Evolutionary conservation across 2,888 invertebrate species (phyloP).

Genomic region (Nesidiocoris tenuis): DNA sequence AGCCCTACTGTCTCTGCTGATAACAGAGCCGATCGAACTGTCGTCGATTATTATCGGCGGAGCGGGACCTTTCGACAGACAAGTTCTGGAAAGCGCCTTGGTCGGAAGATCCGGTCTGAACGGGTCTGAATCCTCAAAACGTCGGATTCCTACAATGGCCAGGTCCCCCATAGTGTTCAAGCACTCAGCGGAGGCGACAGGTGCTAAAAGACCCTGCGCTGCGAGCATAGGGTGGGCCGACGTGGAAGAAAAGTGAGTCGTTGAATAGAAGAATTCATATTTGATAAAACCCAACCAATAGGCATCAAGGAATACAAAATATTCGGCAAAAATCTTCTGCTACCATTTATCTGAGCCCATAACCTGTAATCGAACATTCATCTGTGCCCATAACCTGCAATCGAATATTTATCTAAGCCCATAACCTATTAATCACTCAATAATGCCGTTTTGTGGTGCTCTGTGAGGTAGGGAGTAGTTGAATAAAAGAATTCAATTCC

Average conservation of each 20-base stretch:
- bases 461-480: too few species aligned
- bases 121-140: not conserved
- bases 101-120: slow-evolving; percentile 53
- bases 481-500: too few species aligned
- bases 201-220: slow-evolving; percentile 57
- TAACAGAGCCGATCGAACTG: slow-evolving; percentile 68
- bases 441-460: too few species aligned
- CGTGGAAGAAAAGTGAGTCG: slow-evolving; percentile 55
- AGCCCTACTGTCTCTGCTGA: slow-evolving; percentile 68
- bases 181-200: slow-evolving; percentile 10
- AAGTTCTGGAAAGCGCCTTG: slow-evolving; percentile 62
- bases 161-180: slow-evolving; percentile 13
- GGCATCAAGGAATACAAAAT: too few species aligned
- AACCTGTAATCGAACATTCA: too few species aligned
- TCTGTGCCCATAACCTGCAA: too few species aligned
- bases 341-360: not conserved
- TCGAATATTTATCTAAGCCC: too few species aligned
- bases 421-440: too few species aligned
- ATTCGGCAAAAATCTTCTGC: not conserved
- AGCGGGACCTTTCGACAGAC: slow-evolving; percentile 63
- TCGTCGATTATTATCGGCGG: slow-evolving; percentile 70
- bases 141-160: slow-evolving; percentile 49
- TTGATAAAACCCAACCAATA: not conserved
- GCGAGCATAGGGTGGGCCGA: slow-evolving; percentile 64
- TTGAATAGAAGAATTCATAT: not conserved